Evolutionary conservation across 2,888 invertebrate species (phyloP).

Genomic region (Agonum fuliginosum): DNA sequence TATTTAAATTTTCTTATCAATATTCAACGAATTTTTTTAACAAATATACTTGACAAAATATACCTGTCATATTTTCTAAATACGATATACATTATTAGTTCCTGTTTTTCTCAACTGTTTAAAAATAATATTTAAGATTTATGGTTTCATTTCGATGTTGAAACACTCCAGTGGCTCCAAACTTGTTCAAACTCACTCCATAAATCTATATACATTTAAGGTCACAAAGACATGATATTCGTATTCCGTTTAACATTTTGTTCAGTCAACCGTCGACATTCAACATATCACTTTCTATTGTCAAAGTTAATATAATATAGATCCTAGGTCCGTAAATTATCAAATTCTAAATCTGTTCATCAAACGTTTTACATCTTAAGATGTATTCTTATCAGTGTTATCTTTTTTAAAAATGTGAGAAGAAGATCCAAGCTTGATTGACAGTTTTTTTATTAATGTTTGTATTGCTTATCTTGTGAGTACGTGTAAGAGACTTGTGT

Average conservation of each 20-base stretch:
- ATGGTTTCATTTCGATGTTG: slow-evolving; percentile 1
- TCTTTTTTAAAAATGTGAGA: slow-evolving; percentile 1
- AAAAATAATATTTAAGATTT: background rate
- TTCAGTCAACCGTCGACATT: slow-evolving; percentile 33
- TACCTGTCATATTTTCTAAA: too few species aligned
- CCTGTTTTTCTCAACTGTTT: background rate
- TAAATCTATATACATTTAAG: slow-evolving; percentile 33
- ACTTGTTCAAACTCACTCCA: slow-evolving; percentile 10
- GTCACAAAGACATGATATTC: slow-evolving; percentile 31
- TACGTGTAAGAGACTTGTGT: slow-evolving; percentile 7
- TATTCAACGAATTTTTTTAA: too few species aligned
- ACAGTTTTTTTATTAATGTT: slow-evolving; percentile 22
- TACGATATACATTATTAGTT: too few species aligned
- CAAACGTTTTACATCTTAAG: too few species aligned
- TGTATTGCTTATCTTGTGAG: slow-evolving; percentile 23
- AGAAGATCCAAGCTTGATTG: slow-evolving; percentile 20
- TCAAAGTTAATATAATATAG: slow-evolving; percentile 6
- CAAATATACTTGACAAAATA: too few species aligned
- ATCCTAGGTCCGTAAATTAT: background rate
- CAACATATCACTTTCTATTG: slow-evolving; percentile 47
- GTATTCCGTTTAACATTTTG: slow-evolving; percentile 27
- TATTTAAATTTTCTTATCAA: too few species aligned
- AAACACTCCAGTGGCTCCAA: slow-evolving; percentile 19
- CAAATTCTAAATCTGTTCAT: too few species aligned
- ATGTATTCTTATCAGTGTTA: slow-evolving; percentile 14